Evolutionary conservation across 2,797 vertebrate genomes (phyloP).

Genomic region (Myripristis murdjan): DNA sequence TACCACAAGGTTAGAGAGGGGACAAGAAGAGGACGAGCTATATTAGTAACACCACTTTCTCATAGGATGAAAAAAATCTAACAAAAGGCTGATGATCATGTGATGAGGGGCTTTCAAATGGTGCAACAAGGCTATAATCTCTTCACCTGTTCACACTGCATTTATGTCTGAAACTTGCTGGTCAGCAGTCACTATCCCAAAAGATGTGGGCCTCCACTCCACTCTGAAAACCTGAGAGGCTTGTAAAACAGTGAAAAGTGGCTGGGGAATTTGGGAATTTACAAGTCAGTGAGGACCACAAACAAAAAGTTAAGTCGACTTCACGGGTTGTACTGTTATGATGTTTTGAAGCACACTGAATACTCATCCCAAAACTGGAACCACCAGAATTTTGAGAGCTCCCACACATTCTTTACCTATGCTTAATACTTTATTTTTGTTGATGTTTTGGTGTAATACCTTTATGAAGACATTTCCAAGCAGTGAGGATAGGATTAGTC

Average conservation of each 20-base stretch:
- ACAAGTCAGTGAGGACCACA: slow-evolving; percentile 12
- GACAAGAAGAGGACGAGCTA: background rate
- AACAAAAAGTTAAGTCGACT: background rate
- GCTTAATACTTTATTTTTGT: no score
- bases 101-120: background rate
- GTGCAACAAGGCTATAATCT: slow-evolving; percentile 10
- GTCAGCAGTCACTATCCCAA: background rate
- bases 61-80: background rate
- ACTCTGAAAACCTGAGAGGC: background rate
- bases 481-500: no score
- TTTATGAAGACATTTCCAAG: no score
- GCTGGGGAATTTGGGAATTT: background rate
- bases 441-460: no score
- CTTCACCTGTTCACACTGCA: background rate
- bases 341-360: background rate
- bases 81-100: background rate
- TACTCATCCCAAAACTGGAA: no score
- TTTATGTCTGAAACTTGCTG: no score
- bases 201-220: background rate
- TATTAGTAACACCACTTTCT: background rate
- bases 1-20: slow-evolving; percentile 7
- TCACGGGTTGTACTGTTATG: background rate
- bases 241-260: slow-evolving; percentile 10
- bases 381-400: no score
- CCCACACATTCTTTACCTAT: no score